phyloP scores from a whole-genome alignment of 2,113 vertebrate genomes.

The Archilochus colubris region DNA sequence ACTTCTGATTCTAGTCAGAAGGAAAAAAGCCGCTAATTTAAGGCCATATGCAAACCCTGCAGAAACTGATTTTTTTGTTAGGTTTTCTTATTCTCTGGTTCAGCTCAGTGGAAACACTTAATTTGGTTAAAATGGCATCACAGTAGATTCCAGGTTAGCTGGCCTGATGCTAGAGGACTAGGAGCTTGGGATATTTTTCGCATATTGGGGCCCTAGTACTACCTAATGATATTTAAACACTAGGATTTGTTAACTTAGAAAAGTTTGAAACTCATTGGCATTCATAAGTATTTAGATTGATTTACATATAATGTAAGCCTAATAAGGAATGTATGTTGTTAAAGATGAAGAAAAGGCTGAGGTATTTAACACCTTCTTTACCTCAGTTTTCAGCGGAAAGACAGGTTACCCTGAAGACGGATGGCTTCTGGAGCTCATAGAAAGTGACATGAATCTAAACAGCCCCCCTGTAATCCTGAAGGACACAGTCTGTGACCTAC shows the following conservation, averaged over 20 bases:
- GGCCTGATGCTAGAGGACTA: neutral
- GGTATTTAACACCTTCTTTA: too few relatives aligned
- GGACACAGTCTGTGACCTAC: too few relatives aligned
- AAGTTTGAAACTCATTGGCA: neutral
- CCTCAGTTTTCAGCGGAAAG: too few relatives aligned
- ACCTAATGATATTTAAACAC: neutral
- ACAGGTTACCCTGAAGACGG: too few relatives aligned
- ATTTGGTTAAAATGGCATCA: neutral
- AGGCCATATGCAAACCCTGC: neutral
- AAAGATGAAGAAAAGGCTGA: too few relatives aligned
- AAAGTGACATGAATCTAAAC: too few relatives aligned
- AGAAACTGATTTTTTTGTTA: neutral
- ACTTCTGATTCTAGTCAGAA: neutral
- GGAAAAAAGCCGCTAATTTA: neutral
- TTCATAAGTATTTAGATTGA: neutral
- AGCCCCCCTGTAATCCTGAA: too few relatives aligned
- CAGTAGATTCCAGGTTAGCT: neutral
- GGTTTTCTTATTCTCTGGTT: neutral
- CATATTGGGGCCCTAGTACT: neutral
- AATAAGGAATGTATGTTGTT: neutral
- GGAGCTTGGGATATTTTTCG: neutral
- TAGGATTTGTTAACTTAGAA: neutral
- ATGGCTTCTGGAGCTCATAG: too few relatives aligned
- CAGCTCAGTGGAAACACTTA: neutral
- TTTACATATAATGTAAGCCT: neutral